Percentiles rank a stretch among this genome's conserved stretches.
These are phyloP conservation scores for Camarhynchus parvulus DNA, from an alignment of 2,113 vertebrate species.

Conservation along the genomic window DNA sequence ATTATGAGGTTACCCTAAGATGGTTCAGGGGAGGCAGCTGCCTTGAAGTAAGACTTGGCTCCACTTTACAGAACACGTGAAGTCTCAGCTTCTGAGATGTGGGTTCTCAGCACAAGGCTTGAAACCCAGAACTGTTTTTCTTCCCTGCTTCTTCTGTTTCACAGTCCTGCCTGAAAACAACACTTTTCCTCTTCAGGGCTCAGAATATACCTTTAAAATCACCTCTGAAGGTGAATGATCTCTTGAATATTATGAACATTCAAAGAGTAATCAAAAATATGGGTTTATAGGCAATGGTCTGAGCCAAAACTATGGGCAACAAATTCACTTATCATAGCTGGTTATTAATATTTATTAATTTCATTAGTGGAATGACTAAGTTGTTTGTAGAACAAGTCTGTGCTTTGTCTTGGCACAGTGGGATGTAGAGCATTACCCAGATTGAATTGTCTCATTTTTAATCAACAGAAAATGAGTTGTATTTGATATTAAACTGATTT, in stretches of 20 bases:
- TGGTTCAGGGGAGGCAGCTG: neutral
- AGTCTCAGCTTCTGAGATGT: neutral
- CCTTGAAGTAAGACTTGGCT: neutral
- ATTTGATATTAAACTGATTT: neutral
- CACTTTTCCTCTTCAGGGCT: neutral
- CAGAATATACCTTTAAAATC: neutral
- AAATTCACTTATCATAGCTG: neutral
- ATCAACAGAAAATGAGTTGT: neutral
- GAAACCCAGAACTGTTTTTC: neutral
- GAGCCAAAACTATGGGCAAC: neutral
- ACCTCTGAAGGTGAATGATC: neutral
- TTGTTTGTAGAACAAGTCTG: neutral
- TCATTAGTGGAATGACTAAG: neutral
- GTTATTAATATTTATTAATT: neutral
- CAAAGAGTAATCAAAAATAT: neutral
- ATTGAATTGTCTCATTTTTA: neutral
- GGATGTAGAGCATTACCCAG: neutral
- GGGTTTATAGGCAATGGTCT: neutral
- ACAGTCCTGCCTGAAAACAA: neutral
- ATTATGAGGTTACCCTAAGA: neutral
- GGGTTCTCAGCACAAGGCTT: neutral
- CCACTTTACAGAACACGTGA: accelerated
- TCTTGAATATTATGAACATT: neutral
- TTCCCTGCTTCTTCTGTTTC: neutral
- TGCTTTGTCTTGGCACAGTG: slow-evolving; percentile 11